These are phyloP conservation scores for Saxidomus purpurata DNA, from an alignment of 1,140 invertebrate genomes.

Conservation along the genomic window DNA sequence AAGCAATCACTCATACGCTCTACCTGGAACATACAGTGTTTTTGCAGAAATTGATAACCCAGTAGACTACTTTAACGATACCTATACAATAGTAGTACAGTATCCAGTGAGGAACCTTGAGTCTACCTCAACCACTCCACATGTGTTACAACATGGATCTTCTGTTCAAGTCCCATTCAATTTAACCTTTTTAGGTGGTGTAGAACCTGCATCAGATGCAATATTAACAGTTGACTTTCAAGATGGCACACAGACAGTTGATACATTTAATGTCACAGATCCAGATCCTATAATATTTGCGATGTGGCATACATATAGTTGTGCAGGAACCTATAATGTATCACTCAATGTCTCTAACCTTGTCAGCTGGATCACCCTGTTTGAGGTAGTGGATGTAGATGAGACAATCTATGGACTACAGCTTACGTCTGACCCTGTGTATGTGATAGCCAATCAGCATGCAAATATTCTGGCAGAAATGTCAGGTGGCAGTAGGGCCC, in stretches of 20 bases:
- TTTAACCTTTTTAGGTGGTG: conserved; percentile 68
- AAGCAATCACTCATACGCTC: conserved; percentile 33
- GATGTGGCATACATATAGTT: conserved; percentile 51
- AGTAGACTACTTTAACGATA: conserved; percentile 56
- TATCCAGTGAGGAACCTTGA: conserved; percentile 69
- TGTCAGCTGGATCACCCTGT: conserved; percentile 69
- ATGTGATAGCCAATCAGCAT: conserved; percentile 54
- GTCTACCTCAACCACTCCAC: conserved; percentile 35
- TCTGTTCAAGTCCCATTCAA: conserved; percentile 32
- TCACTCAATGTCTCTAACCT: conserved; percentile 72
- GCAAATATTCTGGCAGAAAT: conserved; percentile 63
- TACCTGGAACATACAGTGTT: conserved; percentile 61
- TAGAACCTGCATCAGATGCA: conserved; percentile 68
- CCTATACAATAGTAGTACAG: conserved; percentile 63
- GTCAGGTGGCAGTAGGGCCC: conserved; percentile 69
- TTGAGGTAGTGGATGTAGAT: conserved; percentile 67
- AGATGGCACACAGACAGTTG: conserved; percentile 50
- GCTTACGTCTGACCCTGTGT: conserved; percentile 44
- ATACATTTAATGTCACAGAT: conserved; percentile 60
- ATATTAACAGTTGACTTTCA: conserved; percentile 57
- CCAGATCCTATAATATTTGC: conserved; percentile 42
- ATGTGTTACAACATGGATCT: background rate
- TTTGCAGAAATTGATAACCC: conserved; percentile 66
- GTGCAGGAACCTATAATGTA: conserved; percentile 65
- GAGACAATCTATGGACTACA: conserved; percentile 62